Base-by-base conservation (phyloP, 2,888 invertebrate genomes). In the Tubulanus polymorphus region DNA sequence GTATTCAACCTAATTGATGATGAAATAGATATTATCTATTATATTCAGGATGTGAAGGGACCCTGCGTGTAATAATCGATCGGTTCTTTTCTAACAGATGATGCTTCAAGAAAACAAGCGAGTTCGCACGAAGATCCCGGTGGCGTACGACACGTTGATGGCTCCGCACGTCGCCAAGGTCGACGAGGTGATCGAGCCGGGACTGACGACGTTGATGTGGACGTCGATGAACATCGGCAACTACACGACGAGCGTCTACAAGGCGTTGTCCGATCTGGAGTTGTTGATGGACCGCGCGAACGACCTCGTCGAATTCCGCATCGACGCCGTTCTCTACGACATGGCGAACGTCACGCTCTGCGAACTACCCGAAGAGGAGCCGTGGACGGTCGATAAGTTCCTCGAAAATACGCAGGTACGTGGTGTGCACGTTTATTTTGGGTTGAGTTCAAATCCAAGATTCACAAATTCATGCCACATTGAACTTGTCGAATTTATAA, bases 91-190 rank as follows among this genome's bases (percentile, higher is more conserved):
- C n/a, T 50, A 52, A 18, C 64, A 80, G 81, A 70, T 79, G 71
- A 69, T 81, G 71, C 64, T 81, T 37, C 69, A 74, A 49, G 78
- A 81, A 57, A 76, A 79, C 58, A 65, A 67, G 28, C 57, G 75
- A 18, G 76, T 81, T 3, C 66, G 74, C 32, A 65, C 62, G 27
- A 76, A 76, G 60, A 76, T 81, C 15, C 74, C 91, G 72, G 80
- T 88, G 46, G 93, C 93, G 80, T 90, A 94, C 18, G 85, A 93
- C n/a, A 91, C 92, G 25, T 81, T 96, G 51, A 87, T 95, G 74
- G 83, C 92, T 30, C 92, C 93, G 0, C 93, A 93, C 82, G 83
- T 93, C 60, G 88, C 90, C 27, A 86, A 88, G 26, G 83, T 95
- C 15, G 88, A 91, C 2, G 86, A 88, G 10, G 65, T 65, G 23